phyloP scores from a whole-genome alignment of 2,888 invertebrate genomes.

The Eristalinus aeneus region DNA sequence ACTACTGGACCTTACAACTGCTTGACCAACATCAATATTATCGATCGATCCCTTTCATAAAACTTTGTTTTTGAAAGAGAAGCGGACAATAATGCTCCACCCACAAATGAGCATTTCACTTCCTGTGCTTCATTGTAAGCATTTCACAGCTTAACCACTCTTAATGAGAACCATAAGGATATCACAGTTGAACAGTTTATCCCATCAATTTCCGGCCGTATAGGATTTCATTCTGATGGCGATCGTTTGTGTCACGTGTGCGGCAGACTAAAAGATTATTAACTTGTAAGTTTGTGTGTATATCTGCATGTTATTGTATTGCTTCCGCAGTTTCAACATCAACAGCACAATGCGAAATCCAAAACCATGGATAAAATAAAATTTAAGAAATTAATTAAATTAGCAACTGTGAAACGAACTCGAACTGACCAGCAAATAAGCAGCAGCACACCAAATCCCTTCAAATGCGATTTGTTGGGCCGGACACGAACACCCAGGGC shows the following conservation, averaged over 20 bases:
- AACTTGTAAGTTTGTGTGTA: not conserved
- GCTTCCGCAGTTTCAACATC: conserved; percentile 34
- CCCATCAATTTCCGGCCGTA: not conserved
- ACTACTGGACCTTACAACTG: no score
- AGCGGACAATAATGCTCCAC: no score
- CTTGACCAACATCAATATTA: no score
- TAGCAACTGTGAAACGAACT: conserved; percentile 24
- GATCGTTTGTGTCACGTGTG: not conserved
- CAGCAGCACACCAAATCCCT: conserved; percentile 55
- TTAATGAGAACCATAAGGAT: not conserved
- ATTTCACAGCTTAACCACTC: not conserved
- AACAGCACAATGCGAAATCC: conserved; percentile 13
- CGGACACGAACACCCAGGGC: not conserved
- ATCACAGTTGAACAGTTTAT: not conserved
- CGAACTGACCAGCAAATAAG: not conserved
- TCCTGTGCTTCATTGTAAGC: no score
- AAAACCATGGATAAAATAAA: conserved; percentile 49
- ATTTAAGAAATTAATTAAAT: conserved; percentile 60
- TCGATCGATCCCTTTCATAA: no score
- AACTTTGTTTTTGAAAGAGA: no score
- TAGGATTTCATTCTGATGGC: not conserved
- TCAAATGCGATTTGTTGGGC: conserved; percentile 59
- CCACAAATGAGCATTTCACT: not conserved
- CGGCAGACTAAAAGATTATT: not conserved
- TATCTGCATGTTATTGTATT: not conserved